phyloP scores from a whole-genome alignment of 2,888 invertebrate species.

The Drosophila recens region DNA sequence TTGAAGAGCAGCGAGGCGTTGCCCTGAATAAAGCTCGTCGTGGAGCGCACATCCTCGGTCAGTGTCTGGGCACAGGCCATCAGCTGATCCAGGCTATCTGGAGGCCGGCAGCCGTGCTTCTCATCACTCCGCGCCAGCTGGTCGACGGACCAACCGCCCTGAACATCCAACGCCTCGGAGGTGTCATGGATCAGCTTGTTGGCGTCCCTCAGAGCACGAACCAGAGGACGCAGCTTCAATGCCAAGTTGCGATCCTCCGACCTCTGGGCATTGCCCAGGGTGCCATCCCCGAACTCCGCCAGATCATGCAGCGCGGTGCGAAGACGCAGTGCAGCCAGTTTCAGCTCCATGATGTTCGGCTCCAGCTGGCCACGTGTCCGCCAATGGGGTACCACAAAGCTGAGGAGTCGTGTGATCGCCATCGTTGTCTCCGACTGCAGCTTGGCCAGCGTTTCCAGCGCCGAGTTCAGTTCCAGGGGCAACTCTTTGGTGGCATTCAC shows the following conservation, averaged over 20 bases:
- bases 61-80: slow-evolving; percentile 94
- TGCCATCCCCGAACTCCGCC: slow-evolving; percentile 94
- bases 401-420: slow-evolving; percentile 91
- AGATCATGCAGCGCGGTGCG: slow-evolving; percentile 94
- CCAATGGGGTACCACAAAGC: slow-evolving; percentile 93
- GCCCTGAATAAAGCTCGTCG: slow-evolving; percentile 95
- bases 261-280: slow-evolving; percentile 93
- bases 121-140: slow-evolving; percentile 86
- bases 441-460: slow-evolving; percentile 90
- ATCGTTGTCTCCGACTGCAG: slow-evolving; percentile 92
- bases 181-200: slow-evolving; percentile 92
- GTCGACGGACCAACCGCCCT: slow-evolving; percentile 92
- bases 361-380: slow-evolving; percentile 92
- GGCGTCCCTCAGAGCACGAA: slow-evolving; percentile 92
- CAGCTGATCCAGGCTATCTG: slow-evolving; percentile 95
- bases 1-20: slow-evolving; percentile 93
- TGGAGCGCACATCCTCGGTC: slow-evolving; percentile 94
- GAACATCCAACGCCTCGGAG: slow-evolving; percentile 90
- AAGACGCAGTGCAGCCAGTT: slow-evolving; percentile 91
- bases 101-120: slow-evolving; percentile 86
- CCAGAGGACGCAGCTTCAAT: slow-evolving; percentile 91
- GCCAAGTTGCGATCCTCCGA: slow-evolving; percentile 92
- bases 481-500: slow-evolving; percentile 87
- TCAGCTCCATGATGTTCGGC: slow-evolving; percentile 92
- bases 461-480: slow-evolving; percentile 91